Evolutionary conservation across 2,797 vertebrate genomes (phyloP), one percentile per base, ranked within the genome.

Genomic region (Dendrocincla fuliginosa): DNA sequence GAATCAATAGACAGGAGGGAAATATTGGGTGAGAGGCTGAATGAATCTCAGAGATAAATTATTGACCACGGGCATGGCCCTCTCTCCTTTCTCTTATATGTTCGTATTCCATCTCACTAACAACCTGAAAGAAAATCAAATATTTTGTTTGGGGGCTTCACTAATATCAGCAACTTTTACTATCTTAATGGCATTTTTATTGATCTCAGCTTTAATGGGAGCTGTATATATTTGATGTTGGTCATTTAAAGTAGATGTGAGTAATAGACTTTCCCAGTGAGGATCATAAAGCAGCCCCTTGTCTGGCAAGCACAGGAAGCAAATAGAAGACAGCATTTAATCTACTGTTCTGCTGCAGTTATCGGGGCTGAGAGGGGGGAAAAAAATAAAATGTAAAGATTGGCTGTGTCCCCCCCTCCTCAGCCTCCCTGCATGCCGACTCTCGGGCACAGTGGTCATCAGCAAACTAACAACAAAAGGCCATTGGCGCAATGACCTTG

Each of bases 401-500:
- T 98, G 97, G 95, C 87, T 96, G 91, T 24, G 71, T 20, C n/a
- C 61, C 78, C 47, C 30, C 63, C 30, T 1, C 32, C 33, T 84
- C 74, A 6, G 57, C 87, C 89, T 93, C 90, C 87, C 95, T 65
- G 16, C 82, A 22, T 16, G 85, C 96, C 59, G 98, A 96, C 97
- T 98, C 97, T 97, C 96, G 84, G 98, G 98, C 97, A 98, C 98
- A 98, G 98, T 99, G 99, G 99, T 99, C 99, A 99, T 99, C 99
- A 99, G 98, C 98, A 95, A 98, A 97, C 98, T 97, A 99, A 99
- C 99, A 99, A 99, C 99, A 99, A 99, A 99, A 98, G 98, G 98
- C 98, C 98, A 98, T 99, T 98, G 98, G 98, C 97, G 97, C 98
- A 98, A 98, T 99, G 99, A 99, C 99, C 99, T 99, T 99, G 99